These are phyloP conservation scores for Drosophila meridionalis DNA, from an alignment of 2,888 invertebrate species.

Conservation along the genomic window DNA sequence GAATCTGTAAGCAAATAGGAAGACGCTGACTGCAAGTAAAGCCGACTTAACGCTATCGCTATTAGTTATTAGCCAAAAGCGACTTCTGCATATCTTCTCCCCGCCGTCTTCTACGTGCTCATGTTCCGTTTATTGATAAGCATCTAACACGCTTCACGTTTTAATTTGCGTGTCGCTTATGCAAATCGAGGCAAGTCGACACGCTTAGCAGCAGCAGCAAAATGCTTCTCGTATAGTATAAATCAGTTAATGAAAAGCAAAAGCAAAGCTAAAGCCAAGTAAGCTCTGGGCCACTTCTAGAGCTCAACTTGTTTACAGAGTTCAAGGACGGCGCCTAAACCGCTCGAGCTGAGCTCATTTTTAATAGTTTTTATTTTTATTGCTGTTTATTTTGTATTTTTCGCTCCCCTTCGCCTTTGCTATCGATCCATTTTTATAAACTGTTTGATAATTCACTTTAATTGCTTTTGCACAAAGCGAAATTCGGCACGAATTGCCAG, in stretches of 20 bases:
- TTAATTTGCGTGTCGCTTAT: slow-evolving; percentile 72
- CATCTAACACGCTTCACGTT: slow-evolving; percentile 76
- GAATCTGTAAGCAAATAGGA: slow-evolving; percentile 13
- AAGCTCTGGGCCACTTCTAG: slow-evolving; percentile 26
- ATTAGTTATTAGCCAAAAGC: slow-evolving; percentile 12
- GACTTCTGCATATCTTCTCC: slow-evolving; percentile 7
- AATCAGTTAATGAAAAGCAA: slow-evolving; percentile 35
- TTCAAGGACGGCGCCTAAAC: slow-evolving; percentile 54
- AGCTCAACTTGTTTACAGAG: slow-evolving; percentile 36
- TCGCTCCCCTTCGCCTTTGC: not conserved
- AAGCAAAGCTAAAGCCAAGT: slow-evolving; percentile 16
- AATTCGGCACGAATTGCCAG: slow-evolving; percentile 4
- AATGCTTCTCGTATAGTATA: slow-evolving; percentile 21
- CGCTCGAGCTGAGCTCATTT: slow-evolving; percentile 26
- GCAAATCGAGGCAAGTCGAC: slow-evolving; percentile 62
- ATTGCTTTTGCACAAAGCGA: slow-evolving; percentile 23
- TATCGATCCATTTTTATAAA: slow-evolving; percentile 4
- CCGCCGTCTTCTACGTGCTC: slow-evolving; percentile 44
- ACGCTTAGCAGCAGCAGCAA: slow-evolving; percentile 42
- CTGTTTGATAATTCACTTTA: slow-evolving; percentile 40
- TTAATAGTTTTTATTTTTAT: slow-evolving; percentile 8
- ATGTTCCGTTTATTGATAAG: slow-evolving; percentile 65
- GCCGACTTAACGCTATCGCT: slow-evolving; percentile 24
- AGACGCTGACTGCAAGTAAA: slow-evolving; percentile 21
- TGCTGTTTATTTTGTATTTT: not conserved